Base-by-base conservation (phyloP, 2,888 invertebrate genomes). In the Ptychoptera contaminata region DNA sequence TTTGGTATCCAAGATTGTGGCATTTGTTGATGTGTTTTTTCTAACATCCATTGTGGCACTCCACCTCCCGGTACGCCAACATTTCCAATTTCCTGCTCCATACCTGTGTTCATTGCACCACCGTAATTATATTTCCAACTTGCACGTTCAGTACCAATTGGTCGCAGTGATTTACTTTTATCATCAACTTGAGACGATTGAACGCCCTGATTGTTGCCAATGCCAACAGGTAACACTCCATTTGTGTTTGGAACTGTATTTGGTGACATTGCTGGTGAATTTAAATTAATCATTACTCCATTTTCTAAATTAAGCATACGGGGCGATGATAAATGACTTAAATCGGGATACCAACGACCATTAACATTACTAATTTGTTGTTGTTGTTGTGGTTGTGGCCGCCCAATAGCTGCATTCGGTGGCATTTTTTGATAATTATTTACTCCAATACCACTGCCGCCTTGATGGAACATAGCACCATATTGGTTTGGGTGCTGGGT, bases 61-160 rank as follows among this genome's bases (percentile, higher is more conserved):
- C 54, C 52, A 7, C 51, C 34, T 35, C 16, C 2, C 16, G 41
- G 37, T 4, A 38, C 46, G 8, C 23, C 43, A 16, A 35, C 36
- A 8, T 14, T 42, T 3, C 31, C 29, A 23, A 16, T 41, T n/a
- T 29, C 37, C 29, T 46, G 42, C n/a, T 37, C 46, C 6, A 50
- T 49, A 36, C 49, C 48, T 23, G 51, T 48, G 37, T 53, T 51
- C 47, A 58, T 57, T 46, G 56, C 61, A 29, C 58, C 55, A 46
- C 59, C 63, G 50, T 60, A 60, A 44, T 61, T 61, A 47, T 58
- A 63, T 46, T 64, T 64, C 64, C 63, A 64, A 41, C 62, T 62
- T 12, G 63, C 63, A 55, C 87, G 73, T 67, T 86, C 87, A 1
- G 84, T 86, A 51, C 87, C 87, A 60, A 87, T 87, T 42, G 87